Evolutionary conservation across 2,113 vertebrate genomes (phyloP).

Genomic region (Hirundichthys speculiger): DNA sequence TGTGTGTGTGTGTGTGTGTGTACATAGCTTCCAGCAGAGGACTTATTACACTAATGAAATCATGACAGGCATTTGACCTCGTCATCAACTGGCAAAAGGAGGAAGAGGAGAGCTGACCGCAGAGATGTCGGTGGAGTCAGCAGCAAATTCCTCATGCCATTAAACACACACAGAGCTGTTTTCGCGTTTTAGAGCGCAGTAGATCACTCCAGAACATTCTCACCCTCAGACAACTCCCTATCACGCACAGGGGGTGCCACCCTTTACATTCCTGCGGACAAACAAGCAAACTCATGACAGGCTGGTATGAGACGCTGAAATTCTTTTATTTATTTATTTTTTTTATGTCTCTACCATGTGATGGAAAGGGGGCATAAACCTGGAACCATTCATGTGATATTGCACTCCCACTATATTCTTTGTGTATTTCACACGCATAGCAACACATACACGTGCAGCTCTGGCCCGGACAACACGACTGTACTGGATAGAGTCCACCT

Average conservation of each 20-base stretch:
- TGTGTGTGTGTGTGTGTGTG: conserved; percentile 19
- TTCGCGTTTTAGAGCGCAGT: conserved; percentile 10
- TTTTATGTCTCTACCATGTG: neutral
- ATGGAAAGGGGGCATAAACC: conserved; percentile 4
- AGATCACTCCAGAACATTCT: conserved; percentile 41
- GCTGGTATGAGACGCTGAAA: conserved; percentile 10
- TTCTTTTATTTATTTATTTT: neutral
- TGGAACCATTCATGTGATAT: conserved; percentile 38
- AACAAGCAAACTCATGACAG: conserved; percentile 50
- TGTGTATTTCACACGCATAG: conserved; percentile 12
- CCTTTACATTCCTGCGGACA: conserved; percentile 54
- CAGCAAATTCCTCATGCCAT: conserved; percentile 61
- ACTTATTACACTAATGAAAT: conserved; percentile 76
- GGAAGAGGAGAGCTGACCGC: conserved; percentile 56
- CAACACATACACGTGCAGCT: neutral
- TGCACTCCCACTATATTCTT: conserved; percentile 14
- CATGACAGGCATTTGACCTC: conserved; percentile 71
- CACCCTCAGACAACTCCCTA: conserved; percentile 35
- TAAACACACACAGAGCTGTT: conserved; percentile 51
- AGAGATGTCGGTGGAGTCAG: conserved; percentile 55
- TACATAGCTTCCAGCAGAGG: conserved; percentile 43
- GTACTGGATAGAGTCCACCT: conserved; percentile 61
- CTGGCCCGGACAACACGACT: conserved; percentile 3
- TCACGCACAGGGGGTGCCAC: conserved; percentile 34
- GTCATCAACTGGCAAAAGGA: conserved; percentile 60